phyloP scores from a whole-genome alignment of 2,797 vertebrate species.

The Sarcoramphus papa region DNA sequence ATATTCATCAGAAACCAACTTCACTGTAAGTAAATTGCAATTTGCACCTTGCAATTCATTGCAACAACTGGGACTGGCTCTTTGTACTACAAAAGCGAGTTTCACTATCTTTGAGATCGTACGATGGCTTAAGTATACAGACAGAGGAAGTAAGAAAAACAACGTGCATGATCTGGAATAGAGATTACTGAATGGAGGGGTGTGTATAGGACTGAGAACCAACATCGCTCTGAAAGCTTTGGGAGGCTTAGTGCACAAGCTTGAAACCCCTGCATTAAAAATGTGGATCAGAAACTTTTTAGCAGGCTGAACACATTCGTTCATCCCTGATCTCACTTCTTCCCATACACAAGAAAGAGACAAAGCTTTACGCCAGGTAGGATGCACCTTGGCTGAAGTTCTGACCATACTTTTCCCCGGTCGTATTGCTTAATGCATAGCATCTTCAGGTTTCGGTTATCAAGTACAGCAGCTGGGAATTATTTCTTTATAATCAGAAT shows the following conservation, averaged over 20 bases:
- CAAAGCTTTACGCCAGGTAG: not conserved
- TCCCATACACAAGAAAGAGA: not conserved
- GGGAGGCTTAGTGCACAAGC: not conserved
- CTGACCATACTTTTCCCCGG: not conserved
- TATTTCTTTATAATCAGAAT: not conserved
- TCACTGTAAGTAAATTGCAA: not conserved
- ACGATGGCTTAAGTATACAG: not conserved
- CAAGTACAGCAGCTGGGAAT: not conserved
- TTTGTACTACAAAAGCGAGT: not conserved
- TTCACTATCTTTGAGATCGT: not conserved
- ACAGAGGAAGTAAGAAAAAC: slow-evolving; percentile 37
- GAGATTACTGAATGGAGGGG: slow-evolving; percentile 48
- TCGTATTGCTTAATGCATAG: not conserved
- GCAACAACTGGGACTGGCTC: not conserved
- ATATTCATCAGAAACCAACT: not conserved
- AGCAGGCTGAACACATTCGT: not conserved
- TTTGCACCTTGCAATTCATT: not conserved
- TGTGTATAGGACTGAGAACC: not conserved
- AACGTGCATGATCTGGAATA: not conserved
- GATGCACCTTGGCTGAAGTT: not conserved
- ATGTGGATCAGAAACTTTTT: not conserved
- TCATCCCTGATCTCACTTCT: not conserved
- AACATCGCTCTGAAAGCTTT: not conserved
- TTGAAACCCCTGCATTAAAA: not conserved
- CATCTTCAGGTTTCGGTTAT: not conserved